These are phyloP conservation scores for Enteromius trimaculatus DNA, from an alignment of 2,797 vertebrate genomes.

Conservation along the genomic window DNA sequence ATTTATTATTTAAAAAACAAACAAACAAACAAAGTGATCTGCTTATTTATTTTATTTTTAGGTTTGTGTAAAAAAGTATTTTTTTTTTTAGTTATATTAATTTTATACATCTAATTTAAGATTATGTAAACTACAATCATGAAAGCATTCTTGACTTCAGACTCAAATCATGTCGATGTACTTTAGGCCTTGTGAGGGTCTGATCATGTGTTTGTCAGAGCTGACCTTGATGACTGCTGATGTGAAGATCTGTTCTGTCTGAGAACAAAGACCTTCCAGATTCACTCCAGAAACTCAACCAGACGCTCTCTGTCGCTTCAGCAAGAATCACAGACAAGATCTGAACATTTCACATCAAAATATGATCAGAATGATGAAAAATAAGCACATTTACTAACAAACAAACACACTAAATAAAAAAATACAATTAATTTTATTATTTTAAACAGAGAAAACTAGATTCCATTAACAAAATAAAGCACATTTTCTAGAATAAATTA, in stretches of 20 bases:
- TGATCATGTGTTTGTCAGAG: neutral
- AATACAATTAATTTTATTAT: too few relatives aligned
- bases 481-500: too few relatives aligned
- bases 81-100: too few relatives aligned
- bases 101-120: neutral
- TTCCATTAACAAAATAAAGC: too few relatives aligned
- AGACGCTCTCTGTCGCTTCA: neutral
- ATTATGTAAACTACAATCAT: neutral
- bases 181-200: neutral
- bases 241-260: conserved; percentile 51
- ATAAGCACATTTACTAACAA: too few relatives aligned
- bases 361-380: too few relatives aligned
- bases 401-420: too few relatives aligned
- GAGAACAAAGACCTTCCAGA: conserved; percentile 36
- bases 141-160: neutral
- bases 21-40: neutral
- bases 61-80: too few relatives aligned
- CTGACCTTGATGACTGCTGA: neutral
- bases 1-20: neutral
- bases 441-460: too few relatives aligned
- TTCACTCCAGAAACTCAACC: neutral
- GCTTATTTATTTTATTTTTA: too few relatives aligned
- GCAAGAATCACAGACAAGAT: neutral
- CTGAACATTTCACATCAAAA: neutral
- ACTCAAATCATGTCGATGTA: too few relatives aligned